Evolutionary conservation across 2,888 invertebrate genomes (phyloP).

Genomic region (Coronaproctus castanopsis): DNA sequence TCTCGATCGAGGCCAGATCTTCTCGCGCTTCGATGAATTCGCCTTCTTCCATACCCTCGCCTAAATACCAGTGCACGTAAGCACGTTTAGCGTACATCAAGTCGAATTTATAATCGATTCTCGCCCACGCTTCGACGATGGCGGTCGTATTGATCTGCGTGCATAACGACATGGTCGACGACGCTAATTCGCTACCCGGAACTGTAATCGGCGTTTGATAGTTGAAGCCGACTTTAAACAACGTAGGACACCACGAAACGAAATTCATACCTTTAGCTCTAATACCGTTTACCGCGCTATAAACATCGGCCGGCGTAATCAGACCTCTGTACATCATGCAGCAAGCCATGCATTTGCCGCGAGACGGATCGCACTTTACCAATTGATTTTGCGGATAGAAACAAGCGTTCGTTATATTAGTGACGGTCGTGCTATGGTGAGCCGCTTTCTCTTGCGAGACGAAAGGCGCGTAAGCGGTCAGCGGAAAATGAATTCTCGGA

Average conservation of each 20-base stretch:
- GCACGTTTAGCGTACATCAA: slow-evolving; percentile 47
- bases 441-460: slow-evolving; percentile 34
- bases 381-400: slow-evolving; percentile 38
- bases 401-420: slow-evolving; percentile 39
- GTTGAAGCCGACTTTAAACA: slow-evolving; percentile 25
- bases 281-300: slow-evolving; percentile 36
- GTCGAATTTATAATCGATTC: slow-evolving; percentile 48
- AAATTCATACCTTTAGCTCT: slow-evolving; percentile 39
- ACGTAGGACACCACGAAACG: slow-evolving; percentile 28
- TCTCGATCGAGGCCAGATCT: slow-evolving; percentile 52
- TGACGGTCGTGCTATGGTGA: slow-evolving; percentile 33
- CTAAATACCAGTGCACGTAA: slow-evolving; percentile 54
- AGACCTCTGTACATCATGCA: slow-evolving; percentile 38
- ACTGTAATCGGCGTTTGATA: slow-evolving; percentile 55
- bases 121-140: slow-evolving; percentile 44
- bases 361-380: slow-evolving; percentile 31
- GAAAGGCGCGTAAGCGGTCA: slow-evolving; percentile 36
- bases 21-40: slow-evolving; percentile 36
- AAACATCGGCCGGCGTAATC: slow-evolving; percentile 40
- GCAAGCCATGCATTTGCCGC: slow-evolving; percentile 33
- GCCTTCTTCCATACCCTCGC: slow-evolving; percentile 40
- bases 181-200: slow-evolving; percentile 81
- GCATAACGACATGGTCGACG: slow-evolving; percentile 89
- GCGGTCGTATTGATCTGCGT: slow-evolving; percentile 96
- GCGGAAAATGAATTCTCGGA: slow-evolving; percentile 41